These are phyloP conservation scores for Coracias cyanogaster DNA, from an alignment of 2,797 vertebrate species.

Conservation along the genomic window DNA sequence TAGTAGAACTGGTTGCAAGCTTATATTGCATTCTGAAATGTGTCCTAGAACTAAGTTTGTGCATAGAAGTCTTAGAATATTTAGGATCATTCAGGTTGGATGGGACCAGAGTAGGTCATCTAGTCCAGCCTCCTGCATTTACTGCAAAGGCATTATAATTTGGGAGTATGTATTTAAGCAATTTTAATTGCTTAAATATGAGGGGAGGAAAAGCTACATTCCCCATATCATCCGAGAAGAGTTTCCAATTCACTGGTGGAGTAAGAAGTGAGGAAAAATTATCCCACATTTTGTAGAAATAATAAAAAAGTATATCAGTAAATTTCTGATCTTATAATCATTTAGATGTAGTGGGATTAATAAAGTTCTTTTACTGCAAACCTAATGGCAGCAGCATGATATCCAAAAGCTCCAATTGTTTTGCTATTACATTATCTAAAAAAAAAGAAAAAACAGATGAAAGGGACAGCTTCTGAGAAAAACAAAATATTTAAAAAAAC, in stretches of 20 bases:
- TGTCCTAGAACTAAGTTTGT: background rate
- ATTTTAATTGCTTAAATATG: background rate
- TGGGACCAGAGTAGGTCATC: rapidly evolving
- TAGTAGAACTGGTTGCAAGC: background rate
- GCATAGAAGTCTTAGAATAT: background rate
- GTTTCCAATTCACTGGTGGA: background rate
- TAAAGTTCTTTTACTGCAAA: background rate
- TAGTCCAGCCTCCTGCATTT: background rate
- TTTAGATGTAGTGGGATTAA: background rate
- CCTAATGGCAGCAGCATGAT: background rate
- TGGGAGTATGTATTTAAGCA: background rate
- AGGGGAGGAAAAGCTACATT: background rate
- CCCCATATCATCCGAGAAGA: background rate
- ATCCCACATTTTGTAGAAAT: background rate
- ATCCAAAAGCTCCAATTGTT: background rate
- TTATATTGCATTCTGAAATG: background rate
- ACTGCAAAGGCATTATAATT: background rate
- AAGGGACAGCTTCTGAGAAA: background rate
- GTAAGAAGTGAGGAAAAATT: background rate
- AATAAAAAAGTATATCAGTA: background rate
- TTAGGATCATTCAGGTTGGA: background rate
- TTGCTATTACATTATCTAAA: background rate
- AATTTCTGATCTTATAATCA: background rate
- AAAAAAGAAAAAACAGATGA: background rate
- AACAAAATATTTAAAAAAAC: background rate